Evolutionary conservation across 2,797 vertebrate genomes (phyloP), one percentile per base, ranked within the genome.

Genomic region (Rhynchonycteris naso): DNA sequence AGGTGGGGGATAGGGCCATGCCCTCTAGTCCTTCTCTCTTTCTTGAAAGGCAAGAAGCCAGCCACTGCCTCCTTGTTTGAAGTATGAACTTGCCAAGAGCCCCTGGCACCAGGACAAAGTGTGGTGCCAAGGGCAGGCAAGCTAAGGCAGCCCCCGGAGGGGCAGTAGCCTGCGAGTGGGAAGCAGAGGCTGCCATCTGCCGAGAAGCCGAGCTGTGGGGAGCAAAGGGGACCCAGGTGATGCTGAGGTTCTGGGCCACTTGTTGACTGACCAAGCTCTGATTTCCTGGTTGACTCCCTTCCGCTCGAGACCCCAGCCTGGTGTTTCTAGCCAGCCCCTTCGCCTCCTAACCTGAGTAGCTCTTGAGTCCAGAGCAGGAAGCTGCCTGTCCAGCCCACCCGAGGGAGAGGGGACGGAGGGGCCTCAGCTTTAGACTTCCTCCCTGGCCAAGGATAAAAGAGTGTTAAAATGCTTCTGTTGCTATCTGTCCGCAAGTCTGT

Each of bases 61-160:
- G 83, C 19, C 69, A 22, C 59, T 95, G 80, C 83, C 80, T 96
- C 65, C 56, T 47, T 65, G 74, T 88, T 90, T 92, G 85, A 74
- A 80, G 86, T 88, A 89, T 76, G 63, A 93, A 88, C 75, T 93
- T 96, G 92, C 92, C 75, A 86, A 58, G 74, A 78, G 92, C 66
- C 82, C 54, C 88, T 94, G 96, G 94, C 92, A 74, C 14, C 1
- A 35, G 74, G 72, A 61, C 16, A 59, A 72, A 94, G 72, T 6
- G 3, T 52, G 30, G 30, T 63, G 84, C 89, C 96, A 97, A 94
- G 66, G 83, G 80, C 75, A 88, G 90, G 88, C 91, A 95, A 94
- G 95, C 94, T 91, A 74, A 47, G 76, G 72, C 93, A 94, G 79
- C 82, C 92, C 83, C 81, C 38, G 35, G 75, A 88, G 86, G 93